Evolutionary conservation across 2,797 vertebrate species (phyloP), one percentile per base, ranked within the genome.

Genomic region (Acrocephalus scirpaceus): DNA sequence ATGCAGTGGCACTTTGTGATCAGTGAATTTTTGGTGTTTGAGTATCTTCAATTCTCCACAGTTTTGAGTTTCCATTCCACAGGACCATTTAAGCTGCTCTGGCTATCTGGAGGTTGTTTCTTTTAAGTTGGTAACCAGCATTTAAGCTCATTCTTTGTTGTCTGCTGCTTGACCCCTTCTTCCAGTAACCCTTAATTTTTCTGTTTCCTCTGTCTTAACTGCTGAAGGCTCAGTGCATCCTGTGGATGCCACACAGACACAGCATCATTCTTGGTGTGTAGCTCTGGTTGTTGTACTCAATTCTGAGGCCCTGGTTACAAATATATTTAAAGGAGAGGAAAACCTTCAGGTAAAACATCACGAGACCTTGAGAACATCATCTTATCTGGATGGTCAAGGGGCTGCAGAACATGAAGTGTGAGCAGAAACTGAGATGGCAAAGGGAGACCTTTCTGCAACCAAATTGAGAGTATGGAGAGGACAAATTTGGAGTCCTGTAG

Each of bases 271-370:
- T 53, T 58, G 29, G 8, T 5, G 27, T n/a, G 53, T 26, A 48
- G 0, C 23, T 36, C 3, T 32, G 20, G 34, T 10, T 30, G 19
- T 5, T n/a, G 9, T 34, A 34, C 15, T 72, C n/a, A 50, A 1
- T 27, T 56, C 47, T 76, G 45, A 79, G 29, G 8, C 48, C 7
- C 16, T 56, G 60, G 13, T 64, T 56, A 61, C 8, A 53, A 72
- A 48, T 10, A 18, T 25, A 25, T 36, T 72, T 60, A 50, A 50
- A 85, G 45, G 66, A 80, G 18, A n/a, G 34, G 45, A 62, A 84
- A 86, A 38, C 38, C 38, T 38, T 12, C 38, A 38, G 38, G 38
- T 38, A 38, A 38, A 38, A 54, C 25, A 71, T 7, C 22, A 54
- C 53, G 54, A 47, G n/a, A 13, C 20, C 22, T 74, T 64, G n/a